Percentiles rank a stretch among this genome's conserved stretches.
Conservation (phyloP, 1,140 invertebrate species). For the Hormaphis cornu region DNA sequence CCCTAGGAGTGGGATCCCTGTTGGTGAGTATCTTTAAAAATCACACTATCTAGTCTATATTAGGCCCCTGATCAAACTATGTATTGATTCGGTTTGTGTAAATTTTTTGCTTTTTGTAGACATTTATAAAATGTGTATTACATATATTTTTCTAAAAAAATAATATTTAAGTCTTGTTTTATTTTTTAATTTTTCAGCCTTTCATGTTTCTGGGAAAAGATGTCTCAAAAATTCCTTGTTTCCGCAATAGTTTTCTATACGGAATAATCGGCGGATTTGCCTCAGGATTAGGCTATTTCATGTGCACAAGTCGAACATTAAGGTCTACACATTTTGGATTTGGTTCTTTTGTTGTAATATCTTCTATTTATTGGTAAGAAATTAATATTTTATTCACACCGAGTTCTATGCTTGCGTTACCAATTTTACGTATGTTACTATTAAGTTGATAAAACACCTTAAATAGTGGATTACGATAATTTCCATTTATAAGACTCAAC, state of each 20-base stretch:
- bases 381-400: no score
- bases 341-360: slow-evolving; percentile 46
- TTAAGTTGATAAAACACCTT: no score
- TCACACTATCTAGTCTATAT: no score
- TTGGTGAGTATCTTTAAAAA: background rate
- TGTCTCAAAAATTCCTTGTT: slow-evolving; percentile 54
- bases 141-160: background rate
- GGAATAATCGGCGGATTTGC: slow-evolving; percentile 50
- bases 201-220: slow-evolving; percentile 51
- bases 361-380: slow-evolving; percentile 47
- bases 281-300: slow-evolving; percentile 48
- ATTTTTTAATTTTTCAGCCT: slow-evolving; percentile 35
- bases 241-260: slow-evolving; percentile 52
- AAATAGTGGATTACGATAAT: no score
- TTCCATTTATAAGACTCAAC: no score
- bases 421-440: no score
- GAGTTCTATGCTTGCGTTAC: no score
- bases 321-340: slow-evolving; percentile 47
- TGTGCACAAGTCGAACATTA: slow-evolving; percentile 49
- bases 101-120: background rate
- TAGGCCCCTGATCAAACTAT: no score
- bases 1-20: background rate
- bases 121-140: background rate
- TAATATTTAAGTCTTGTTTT: background rate
- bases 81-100: no score